Evolutionary conservation across 2,797 vertebrate genomes (phyloP).

Genomic region (Pampus argenteus): DNA sequence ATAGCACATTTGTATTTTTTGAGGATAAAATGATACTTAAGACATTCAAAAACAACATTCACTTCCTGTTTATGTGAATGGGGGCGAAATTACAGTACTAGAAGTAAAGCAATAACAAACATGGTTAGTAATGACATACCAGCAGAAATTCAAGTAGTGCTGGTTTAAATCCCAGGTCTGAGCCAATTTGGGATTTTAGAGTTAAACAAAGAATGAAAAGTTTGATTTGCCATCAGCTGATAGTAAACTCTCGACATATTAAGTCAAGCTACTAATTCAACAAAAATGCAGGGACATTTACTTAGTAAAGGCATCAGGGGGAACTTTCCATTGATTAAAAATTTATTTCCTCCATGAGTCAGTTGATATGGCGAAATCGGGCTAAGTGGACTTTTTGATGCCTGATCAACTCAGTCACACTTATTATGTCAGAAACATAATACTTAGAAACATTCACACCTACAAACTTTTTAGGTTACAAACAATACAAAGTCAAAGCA

Average conservation of each 20-base stretch:
- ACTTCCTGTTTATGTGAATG: constrained; percentile 40
- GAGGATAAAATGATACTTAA: constrained; percentile 7
- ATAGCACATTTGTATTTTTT: neutral
- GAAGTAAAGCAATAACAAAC: constrained; percentile 13
- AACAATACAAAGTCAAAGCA: neutral
- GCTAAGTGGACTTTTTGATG: neutral
- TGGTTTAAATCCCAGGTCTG: neutral
- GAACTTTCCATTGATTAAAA: constrained; percentile 1
- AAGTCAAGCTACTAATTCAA: neutral
- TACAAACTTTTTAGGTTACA: constrained; percentile 1
- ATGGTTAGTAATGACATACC: neutral
- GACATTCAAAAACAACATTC: constrained; percentile 13
- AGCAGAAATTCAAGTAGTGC: neutral
- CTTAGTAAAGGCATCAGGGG: neutral
- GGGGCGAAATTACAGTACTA: constrained; percentile 13
- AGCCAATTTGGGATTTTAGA: neutral
- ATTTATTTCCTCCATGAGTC: constrained; percentile 19
- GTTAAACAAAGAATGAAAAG: constrained; percentile 2
- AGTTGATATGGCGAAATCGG: constrained; percentile 17
- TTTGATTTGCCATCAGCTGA: neutral
- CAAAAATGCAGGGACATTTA: neutral
- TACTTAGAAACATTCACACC: neutral
- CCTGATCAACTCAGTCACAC: neutral
- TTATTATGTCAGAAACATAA: neutral
- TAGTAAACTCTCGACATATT: neutral